phyloP scores from a whole-genome alignment of 2,888 invertebrate species.

The Oeneis ivallda region DNA sequence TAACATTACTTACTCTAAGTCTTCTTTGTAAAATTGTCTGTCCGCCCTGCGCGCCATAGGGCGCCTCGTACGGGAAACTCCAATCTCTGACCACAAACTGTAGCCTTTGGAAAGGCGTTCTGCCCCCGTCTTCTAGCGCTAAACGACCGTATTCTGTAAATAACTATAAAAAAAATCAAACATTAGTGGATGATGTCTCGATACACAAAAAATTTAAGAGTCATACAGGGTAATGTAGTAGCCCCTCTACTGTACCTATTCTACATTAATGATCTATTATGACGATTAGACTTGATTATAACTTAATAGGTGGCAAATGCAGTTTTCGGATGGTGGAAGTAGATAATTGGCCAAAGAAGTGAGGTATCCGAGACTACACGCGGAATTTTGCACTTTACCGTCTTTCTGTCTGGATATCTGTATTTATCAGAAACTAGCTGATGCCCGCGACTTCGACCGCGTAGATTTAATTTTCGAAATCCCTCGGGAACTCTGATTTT shows the following conservation, averaged over 20 bases:
- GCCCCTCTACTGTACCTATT: neutral
- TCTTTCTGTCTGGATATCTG: too few relatives aligned
- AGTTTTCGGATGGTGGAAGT: too few relatives aligned
- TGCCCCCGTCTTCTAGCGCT: constrained; percentile 92
- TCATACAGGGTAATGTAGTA: neutral
- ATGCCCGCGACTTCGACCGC: too few relatives aligned
- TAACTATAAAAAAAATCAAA: constrained; percentile 74
- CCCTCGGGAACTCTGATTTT: too few relatives aligned
- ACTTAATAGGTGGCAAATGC: too few relatives aligned
- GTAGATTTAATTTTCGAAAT: too few relatives aligned
- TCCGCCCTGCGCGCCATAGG: constrained; percentile 94
- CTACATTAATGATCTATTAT: neutral
- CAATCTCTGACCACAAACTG: constrained; percentile 96
- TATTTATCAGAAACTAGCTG: too few relatives aligned
- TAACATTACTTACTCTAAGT: neutral
- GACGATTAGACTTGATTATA: too few relatives aligned
- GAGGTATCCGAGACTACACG: too few relatives aligned
- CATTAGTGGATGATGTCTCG: neutral
- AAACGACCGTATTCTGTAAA: constrained; percentile 99
- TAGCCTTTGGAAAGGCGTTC: constrained; percentile 93
- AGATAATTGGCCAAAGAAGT: too few relatives aligned
- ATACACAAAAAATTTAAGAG: neutral
- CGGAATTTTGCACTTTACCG: too few relatives aligned
- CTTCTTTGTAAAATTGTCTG: constrained; percentile 50
- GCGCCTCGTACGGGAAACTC: constrained; percentile 96